Percentiles rank a stretch among this genome's conserved stretches.
Evolutionary conservation across 2,888 invertebrate species (phyloP).

Genomic region (Netelia fuscicornis): DNA sequence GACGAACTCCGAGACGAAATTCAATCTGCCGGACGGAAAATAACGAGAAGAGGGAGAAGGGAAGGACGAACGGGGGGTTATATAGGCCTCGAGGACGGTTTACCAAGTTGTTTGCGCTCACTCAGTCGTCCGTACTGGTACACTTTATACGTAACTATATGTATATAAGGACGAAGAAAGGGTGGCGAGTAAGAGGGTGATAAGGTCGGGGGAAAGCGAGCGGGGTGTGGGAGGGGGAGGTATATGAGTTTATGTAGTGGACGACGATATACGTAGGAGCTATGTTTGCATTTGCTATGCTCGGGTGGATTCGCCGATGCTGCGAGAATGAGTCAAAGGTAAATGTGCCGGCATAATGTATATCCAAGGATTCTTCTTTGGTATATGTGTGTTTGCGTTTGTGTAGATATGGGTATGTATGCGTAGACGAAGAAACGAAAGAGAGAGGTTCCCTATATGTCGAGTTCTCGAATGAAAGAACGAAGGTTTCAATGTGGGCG

Average conservation of each 20-base stretch:
- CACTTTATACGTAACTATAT: constrained; percentile 3
- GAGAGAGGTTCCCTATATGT: constrained; percentile 10
- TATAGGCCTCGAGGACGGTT: constrained; percentile 29
- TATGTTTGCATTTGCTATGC: constrained; percentile 56
- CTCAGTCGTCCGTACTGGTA: constrained; percentile 16
- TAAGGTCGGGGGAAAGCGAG: no score
- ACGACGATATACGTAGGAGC: constrained; percentile 20
- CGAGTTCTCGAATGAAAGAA: constrained; percentile 47
- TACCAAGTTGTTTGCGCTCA: constrained; percentile 50
- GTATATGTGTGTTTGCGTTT: not conserved
- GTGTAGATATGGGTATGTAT: constrained; percentile 13
- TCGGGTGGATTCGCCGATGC: constrained; percentile 38
- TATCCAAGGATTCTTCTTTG: constrained; percentile 15
- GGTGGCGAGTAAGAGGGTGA: no score
- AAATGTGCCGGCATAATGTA: constrained; percentile 51
- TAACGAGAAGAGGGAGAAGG: constrained; percentile 55
- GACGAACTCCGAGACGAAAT: constrained; percentile 75
- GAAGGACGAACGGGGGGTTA: constrained; percentile 36
- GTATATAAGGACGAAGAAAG: not conserved
- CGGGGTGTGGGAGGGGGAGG: not conserved
- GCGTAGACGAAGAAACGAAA: constrained; percentile 10
- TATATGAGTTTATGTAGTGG: constrained; percentile 53
- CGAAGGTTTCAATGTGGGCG: constrained; percentile 47
- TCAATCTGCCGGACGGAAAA: constrained; percentile 76
- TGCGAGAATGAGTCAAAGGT: constrained; percentile 57